These are phyloP conservation scores for Thalassarche chlororhynchos DNA, from an alignment of 2,113 vertebrate species.

Conservation along the genomic window DNA sequence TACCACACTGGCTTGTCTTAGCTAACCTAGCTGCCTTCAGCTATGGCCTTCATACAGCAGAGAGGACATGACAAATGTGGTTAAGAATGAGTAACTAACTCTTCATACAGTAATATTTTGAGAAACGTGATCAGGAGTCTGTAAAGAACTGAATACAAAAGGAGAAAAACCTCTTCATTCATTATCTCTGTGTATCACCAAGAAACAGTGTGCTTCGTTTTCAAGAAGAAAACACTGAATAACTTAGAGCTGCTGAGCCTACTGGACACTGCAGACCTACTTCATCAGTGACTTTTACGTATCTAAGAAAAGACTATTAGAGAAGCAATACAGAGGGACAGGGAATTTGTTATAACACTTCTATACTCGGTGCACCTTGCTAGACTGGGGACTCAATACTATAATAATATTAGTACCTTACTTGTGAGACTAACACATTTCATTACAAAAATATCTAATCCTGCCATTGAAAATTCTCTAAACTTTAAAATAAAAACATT, in stretches of 20 bases:
- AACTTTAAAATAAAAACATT: neutral
- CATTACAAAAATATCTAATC: neutral
- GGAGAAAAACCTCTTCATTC: neutral
- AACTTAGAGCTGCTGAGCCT: neutral
- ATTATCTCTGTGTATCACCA: neutral
- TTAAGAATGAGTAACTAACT: neutral
- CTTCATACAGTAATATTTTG: neutral
- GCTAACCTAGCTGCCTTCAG: neutral
- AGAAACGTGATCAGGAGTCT: neutral
- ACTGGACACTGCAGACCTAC: neutral
- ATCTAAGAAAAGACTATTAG: neutral
- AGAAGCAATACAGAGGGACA: neutral
- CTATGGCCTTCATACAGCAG: neutral
- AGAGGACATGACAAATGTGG: neutral
- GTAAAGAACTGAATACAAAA: neutral
- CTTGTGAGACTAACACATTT: neutral
- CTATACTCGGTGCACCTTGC: neutral
- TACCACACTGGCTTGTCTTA: neutral
- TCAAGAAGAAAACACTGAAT: neutral
- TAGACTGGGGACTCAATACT: neutral
- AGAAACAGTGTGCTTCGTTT: neutral
- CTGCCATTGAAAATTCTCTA: neutral
- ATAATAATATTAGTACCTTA: neutral
- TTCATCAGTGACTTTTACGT: neutral
- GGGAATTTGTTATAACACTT: rapidly evolving